Evolutionary conservation across 2,888 invertebrate species (phyloP).

Genomic region (Biston betularia): DNA sequence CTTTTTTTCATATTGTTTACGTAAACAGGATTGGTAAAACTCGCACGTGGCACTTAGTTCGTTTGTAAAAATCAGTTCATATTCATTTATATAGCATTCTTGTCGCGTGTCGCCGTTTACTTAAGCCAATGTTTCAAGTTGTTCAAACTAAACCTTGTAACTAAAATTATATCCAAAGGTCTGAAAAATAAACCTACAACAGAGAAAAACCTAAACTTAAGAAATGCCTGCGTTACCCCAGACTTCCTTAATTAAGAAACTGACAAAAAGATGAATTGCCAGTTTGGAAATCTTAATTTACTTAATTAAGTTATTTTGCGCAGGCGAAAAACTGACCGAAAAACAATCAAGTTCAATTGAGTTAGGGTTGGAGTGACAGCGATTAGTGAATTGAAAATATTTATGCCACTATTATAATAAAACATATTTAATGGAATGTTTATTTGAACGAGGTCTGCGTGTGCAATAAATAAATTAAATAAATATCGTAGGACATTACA

Average conservation of each 20-base stretch:
- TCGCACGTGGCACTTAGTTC: too few relatives aligned
- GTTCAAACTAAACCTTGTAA: background rate
- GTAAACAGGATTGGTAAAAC: too few relatives aligned
- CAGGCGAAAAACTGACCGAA: constrained; percentile 55
- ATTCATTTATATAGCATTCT: too few relatives aligned
- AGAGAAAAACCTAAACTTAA: constrained; percentile 16
- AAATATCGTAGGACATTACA: too few relatives aligned
- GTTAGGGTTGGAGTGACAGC: constrained; percentile 37
- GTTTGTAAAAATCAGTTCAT: too few relatives aligned
- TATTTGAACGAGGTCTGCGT: too few relatives aligned
- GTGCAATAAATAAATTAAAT: too few relatives aligned
- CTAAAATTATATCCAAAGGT: background rate
- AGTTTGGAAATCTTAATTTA: constrained; percentile 69
- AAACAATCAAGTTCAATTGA: constrained; percentile 53
- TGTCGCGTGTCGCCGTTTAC: too few relatives aligned
- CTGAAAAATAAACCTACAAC: background rate
- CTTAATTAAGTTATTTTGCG: constrained; percentile 70
- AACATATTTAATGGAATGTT: too few relatives aligned
- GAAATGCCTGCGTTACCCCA: constrained; percentile 37
- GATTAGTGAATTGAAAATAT: background rate
- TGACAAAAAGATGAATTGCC: constrained; percentile 65
- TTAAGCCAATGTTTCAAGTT: background rate
- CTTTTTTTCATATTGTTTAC: too few relatives aligned
- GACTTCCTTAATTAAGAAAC: constrained; percentile 64
- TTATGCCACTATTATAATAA: too few relatives aligned